Percentiles rank a stretch among this genome's conserved stretches.
These are phyloP conservation scores for Microcaecilia unicolor DNA, from an alignment of 2,797 vertebrate species.

Conservation along the genomic window DNA sequence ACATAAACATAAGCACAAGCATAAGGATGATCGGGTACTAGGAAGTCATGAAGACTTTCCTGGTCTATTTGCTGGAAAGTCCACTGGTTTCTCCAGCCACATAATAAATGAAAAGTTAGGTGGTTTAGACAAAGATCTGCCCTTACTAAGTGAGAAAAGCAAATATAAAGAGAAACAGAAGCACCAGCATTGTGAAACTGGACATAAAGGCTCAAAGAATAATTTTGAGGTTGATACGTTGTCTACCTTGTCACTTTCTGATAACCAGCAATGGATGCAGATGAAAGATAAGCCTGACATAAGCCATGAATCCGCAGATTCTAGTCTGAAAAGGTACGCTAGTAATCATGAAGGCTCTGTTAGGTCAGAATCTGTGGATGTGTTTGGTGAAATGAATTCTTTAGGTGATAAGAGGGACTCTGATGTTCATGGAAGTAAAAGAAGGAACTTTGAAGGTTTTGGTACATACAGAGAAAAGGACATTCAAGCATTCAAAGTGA, in stretches of 20 bases:
- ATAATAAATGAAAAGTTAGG: constrained; percentile 60
- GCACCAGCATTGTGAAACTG: constrained; percentile 57
- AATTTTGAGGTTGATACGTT: constrained; percentile 83
- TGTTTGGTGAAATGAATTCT: constrained; percentile 71
- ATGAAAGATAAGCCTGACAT: constrained; percentile 75
- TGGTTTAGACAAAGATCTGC: constrained; percentile 64
- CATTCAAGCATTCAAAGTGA: constrained; percentile 78
- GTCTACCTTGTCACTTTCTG: constrained; percentile 75
- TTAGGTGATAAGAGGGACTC: constrained; percentile 63
- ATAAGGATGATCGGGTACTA: constrained; percentile 86
- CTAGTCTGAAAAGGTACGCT: constrained; percentile 75
- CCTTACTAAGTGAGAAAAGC: constrained; percentile 52
- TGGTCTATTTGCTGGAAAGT: constrained; percentile 84
- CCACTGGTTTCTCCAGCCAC: constrained; percentile 71
- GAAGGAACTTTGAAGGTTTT: constrained; percentile 78
- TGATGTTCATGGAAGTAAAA: constrained; percentile 65
- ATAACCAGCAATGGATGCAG: constrained; percentile 76
- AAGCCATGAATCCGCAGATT: constrained; percentile 69
- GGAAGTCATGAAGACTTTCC: constrained; percentile 81
- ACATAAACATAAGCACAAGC: constrained; percentile 98
- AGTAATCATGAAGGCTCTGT: constrained; percentile 42
- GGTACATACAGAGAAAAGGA: constrained; percentile 81
- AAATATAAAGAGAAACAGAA: constrained; percentile 89
- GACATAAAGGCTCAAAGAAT: constrained; percentile 64
- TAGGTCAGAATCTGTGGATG: constrained; percentile 58